These are phyloP conservation scores for Leptinotarsa tumamoca DNA, from an alignment of 2,888 invertebrate genomes.

Conservation along the genomic window DNA sequence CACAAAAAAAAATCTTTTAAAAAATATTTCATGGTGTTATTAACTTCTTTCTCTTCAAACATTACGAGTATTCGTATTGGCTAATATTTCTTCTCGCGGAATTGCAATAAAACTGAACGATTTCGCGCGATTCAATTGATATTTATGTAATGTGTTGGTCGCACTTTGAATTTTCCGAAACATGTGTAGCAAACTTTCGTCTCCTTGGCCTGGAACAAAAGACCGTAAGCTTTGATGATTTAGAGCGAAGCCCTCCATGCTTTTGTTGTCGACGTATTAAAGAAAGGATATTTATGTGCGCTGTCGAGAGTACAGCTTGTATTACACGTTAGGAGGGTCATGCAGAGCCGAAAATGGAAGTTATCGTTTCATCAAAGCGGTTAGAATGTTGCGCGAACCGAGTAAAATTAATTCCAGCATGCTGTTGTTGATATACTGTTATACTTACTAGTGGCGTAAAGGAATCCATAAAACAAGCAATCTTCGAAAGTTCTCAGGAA, in stretches of 20 bases:
- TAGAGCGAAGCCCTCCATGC: constrained; percentile 51
- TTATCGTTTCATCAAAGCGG: constrained; percentile 20
- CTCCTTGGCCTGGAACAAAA: constrained; percentile 32
- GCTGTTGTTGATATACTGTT: not conserved
- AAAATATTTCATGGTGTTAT: too few relatives aligned
- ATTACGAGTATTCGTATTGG: too few relatives aligned
- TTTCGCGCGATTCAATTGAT: not conserved
- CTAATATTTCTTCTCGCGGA: not conserved
- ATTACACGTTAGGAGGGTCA: constrained; percentile 40
- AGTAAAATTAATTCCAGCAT: not conserved
- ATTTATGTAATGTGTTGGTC: constrained; percentile 4
- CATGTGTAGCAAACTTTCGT: not conserved
- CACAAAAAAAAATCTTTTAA: too few relatives aligned
- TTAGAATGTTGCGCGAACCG: not conserved
- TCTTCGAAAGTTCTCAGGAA: too few relatives aligned
- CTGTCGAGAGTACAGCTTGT: constrained; percentile 50
- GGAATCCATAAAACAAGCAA: too few relatives aligned
- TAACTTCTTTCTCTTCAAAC: too few relatives aligned
- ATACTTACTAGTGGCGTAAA: not conserved
- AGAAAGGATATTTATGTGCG: constrained; percentile 51
- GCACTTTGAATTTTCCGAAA: not conserved
- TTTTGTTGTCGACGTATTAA: constrained; percentile 55
- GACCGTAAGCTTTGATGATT: constrained; percentile 46
- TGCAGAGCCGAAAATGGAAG: constrained; percentile 19
- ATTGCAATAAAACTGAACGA: constrained; percentile 1